These are phyloP conservation scores for Loxodonta africana DNA, from an alignment of 2,113 vertebrate genomes.

Conservation along the genomic window DNA sequence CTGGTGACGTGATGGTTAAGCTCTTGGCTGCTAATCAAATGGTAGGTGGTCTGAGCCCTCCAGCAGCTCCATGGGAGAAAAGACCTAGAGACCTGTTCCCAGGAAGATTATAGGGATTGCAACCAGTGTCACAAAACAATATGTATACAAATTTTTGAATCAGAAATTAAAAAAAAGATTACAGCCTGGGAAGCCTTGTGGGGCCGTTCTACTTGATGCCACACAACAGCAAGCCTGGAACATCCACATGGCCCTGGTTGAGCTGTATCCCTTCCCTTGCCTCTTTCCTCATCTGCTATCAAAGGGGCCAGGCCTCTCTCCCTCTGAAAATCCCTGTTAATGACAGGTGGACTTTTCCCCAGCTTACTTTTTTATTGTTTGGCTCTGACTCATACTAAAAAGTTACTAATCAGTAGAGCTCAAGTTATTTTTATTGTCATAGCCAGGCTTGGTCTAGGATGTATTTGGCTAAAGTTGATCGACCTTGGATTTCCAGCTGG, in stretches of 20 bases:
- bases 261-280: neutral
- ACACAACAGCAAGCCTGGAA: neutral
- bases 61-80: neutral
- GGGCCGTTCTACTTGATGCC: neutral
- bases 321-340: constrained; percentile 3
- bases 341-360: neutral
- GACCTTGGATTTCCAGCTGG: constrained; percentile 69
- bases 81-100: neutral
- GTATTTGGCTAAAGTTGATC: constrained; percentile 59
- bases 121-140: no score
- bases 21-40: neutral
- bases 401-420: constrained; percentile 51
- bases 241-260: neutral
- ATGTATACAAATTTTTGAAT: no score
- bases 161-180: neutral
- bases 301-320: neutral
- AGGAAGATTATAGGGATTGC: neutral
- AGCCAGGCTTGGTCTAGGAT: constrained; percentile 25
- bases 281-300: neutral
- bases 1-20: neutral
- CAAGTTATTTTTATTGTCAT: constrained; percentile 75
- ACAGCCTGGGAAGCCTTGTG: neutral
- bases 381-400: constrained; percentile 52
- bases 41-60: neutral
- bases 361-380: constrained; percentile 48